Base-by-base conservation (phyloP, 2,797 vertebrate genomes). In the Enteromius radiatus region DNA sequence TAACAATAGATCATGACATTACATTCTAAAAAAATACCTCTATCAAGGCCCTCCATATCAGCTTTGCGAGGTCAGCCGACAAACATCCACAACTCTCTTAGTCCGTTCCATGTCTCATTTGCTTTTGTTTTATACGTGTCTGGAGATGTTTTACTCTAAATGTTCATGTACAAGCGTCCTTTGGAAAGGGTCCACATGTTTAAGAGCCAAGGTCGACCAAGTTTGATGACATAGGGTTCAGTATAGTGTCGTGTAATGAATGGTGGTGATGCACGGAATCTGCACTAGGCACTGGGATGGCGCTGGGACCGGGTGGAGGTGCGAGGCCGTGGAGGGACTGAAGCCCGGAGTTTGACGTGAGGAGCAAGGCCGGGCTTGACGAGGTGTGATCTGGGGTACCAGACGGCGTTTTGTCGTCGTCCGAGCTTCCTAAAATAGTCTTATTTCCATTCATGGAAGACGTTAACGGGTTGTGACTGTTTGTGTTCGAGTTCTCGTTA, bases 191-290 rank as follows among this genome's bases (percentile, higher is more conserved):
- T 84, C 68, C 73, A n/a, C 23, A n/a, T 47, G 69, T 93, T 95
- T 99, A 99, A 87, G 98, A 99, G 92, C 98, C 98, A 68, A 99
- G 95, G 93, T 99, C 98, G 88, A 99, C 98, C 87, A 99, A 91
- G 90, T 98, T 99, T 88, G 98, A 98, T 73, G 98, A 98, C 98
- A 99, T 99, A 91, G 97, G 95, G 93, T 99, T 99, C 93, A 99
- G 97, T 91, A 99, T 98, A 91, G 96, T 96, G 96, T 99, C 97
- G 89, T 99, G 97, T 94, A 99, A 93, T 85, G 96, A 93, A 92
- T 99, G 98, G 90, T 99, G 98, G 82, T 98, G 97, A 89, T 98
- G 98, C 94, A 98, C 94, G 36, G 96, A 94, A 88, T 99, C 97
- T 4, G 92, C 87, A 81, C 95, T 95, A 28, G 97, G 95, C 61